A percentile compares a stretch with the other conserved stretches of the same genome.
Evolutionary conservation across 35 echinoderm and acorn worm species (phyloP).

Genomic region (Lytechinus pictus): DNA sequence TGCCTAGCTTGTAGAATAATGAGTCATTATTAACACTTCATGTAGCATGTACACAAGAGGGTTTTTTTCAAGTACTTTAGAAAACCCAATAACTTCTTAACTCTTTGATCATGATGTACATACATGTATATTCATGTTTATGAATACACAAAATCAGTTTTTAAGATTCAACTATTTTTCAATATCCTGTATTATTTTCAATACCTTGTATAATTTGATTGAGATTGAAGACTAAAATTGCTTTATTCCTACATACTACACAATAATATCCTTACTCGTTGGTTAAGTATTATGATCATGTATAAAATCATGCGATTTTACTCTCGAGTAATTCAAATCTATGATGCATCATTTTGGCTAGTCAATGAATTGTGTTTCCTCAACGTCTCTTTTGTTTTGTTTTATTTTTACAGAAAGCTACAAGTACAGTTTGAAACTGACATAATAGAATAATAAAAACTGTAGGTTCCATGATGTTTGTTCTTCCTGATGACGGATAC

Average conservation of each 20-base stretch:
- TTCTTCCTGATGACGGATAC: not conserved
- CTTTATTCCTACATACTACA: not conserved
- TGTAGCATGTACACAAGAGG: not conserved
- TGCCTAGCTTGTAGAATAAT: not conserved
- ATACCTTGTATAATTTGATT: not conserved
- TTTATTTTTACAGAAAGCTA: not conserved
- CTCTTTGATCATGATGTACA: not conserved
- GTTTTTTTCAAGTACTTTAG: not conserved
- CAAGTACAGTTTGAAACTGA: not conserved
- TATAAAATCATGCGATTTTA: not conserved
- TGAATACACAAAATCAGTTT: no score
- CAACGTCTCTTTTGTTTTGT: not conserved
- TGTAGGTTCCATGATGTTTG: not conserved
- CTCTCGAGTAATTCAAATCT: not conserved
- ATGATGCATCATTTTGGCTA: not conserved
- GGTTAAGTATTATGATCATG: no score
- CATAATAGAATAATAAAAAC: no score
- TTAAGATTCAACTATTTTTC: no score
- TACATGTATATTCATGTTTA: not conserved
- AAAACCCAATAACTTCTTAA: not conserved
- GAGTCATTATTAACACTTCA: constrained; percentile 23
- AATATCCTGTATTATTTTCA: no score
- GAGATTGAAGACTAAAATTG: not conserved
- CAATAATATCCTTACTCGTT: no score
- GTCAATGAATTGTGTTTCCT: not conserved